These are phyloP conservation scores for Riparia riparia DNA, from an alignment of 2,113 vertebrate species.

Conservation along the genomic window DNA sequence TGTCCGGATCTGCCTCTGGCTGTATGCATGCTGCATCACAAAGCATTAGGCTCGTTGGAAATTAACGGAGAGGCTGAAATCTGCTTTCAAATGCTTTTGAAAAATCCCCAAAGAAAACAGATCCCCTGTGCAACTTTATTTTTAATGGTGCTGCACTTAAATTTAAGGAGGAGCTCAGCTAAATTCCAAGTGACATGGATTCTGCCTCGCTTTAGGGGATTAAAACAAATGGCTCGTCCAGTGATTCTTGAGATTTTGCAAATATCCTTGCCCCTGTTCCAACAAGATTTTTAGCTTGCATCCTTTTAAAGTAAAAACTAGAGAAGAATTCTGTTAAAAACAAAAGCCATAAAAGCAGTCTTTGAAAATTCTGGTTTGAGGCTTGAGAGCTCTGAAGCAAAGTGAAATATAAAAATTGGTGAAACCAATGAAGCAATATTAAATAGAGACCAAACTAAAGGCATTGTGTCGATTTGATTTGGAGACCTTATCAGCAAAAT, in stretches of 20 bases:
- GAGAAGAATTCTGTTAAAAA: neutral
- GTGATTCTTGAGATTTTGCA: neutral
- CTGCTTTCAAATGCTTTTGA: slow-evolving; percentile 29
- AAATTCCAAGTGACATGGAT: neutral
- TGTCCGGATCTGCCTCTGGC: slow-evolving; percentile 31
- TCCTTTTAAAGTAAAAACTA: neutral
- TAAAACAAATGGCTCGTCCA: neutral
- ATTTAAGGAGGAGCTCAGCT: slow-evolving; percentile 5
- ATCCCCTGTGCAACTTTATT: neutral
- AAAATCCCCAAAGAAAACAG: slow-evolving; percentile 37
- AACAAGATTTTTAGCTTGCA: neutral
- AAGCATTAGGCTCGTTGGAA: slow-evolving; percentile 60
- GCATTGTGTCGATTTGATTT: neutral
- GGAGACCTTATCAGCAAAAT: neutral
- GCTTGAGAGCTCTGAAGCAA: neutral
- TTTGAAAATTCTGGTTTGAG: neutral
- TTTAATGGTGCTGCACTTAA: slow-evolving; percentile 20
- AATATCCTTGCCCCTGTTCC: neutral
- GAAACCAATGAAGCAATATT: neutral
- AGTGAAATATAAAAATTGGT: neutral
- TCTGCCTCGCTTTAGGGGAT: neutral
- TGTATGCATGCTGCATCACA: slow-evolving; percentile 49
- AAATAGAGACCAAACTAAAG: neutral
- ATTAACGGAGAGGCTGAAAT: slow-evolving; percentile 48
- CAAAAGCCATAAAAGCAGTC: neutral